Evolutionary conservation across 2,888 invertebrate species (phyloP).

Genomic region (Choristoneura rosaceana): DNA sequence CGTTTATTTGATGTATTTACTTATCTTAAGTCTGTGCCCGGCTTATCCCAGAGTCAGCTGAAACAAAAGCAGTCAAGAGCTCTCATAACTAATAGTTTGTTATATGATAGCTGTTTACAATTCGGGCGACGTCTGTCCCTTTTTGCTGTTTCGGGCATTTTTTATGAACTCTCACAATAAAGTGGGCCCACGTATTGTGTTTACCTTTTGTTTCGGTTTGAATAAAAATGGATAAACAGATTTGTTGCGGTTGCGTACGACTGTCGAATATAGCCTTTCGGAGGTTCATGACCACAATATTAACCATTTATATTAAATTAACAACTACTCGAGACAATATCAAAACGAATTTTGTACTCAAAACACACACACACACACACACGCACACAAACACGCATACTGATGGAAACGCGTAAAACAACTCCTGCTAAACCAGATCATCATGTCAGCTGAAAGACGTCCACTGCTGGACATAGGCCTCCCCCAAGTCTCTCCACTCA

Average conservation of each 20-base stretch:
- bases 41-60: constrained; percentile 37
- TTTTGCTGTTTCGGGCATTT: constrained; percentile 39
- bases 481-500: no score
- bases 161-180: constrained; percentile 32
- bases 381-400: no score
- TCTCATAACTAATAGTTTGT: constrained; percentile 41
- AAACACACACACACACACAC: no score
- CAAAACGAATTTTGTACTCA: no score
- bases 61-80: constrained; percentile 29
- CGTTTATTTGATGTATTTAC: neutral
- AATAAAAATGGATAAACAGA: constrained; percentile 8
- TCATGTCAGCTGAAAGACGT: no score
- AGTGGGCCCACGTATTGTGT: constrained; percentile 24
- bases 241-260: neutral
- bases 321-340: no score
- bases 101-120: constrained; percentile 35
- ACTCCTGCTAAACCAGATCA: no score
- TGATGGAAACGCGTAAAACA: no score
- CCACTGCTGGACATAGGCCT: no score
- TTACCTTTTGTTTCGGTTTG: constrained; percentile 20
- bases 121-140: constrained; percentile 31
- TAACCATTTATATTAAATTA: no score
- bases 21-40: neutral
- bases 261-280: no score
- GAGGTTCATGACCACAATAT: no score